phyloP scores from a whole-genome alignment of 1,140 invertebrate species.

The Uloborus diversus region DNA sequence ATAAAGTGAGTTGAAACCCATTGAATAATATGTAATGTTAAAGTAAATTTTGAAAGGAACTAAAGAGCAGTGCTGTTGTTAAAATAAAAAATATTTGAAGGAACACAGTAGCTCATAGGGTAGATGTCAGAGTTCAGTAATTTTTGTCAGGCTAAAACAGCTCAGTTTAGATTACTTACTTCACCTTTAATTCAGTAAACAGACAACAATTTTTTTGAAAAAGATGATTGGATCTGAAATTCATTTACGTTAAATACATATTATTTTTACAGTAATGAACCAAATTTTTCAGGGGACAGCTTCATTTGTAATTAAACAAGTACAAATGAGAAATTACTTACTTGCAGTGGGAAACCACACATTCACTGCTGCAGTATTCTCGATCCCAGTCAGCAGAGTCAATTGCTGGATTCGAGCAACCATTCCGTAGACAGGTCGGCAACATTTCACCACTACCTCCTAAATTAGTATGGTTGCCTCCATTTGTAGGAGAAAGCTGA shows the following conservation, averaged over 20 bases:
- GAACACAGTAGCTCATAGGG: too few species aligned
- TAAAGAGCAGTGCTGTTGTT: too few species aligned
- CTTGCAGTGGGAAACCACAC: slow-evolving; percentile 94
- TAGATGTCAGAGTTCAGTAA: too few species aligned
- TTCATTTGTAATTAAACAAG: slow-evolving; percentile 10
- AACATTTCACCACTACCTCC: slow-evolving; percentile 17
- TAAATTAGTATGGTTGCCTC: slow-evolving; percentile 32
- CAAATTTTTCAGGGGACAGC: slow-evolving; percentile 22
- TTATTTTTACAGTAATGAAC: slow-evolving; percentile 16
- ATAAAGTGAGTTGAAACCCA: too few species aligned
- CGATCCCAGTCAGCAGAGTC: slow-evolving; percentile 95
- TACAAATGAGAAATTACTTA: slow-evolving; percentile 57
- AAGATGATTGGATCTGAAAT: not conserved
- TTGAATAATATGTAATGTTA: too few species aligned
- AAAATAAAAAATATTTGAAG: too few species aligned
- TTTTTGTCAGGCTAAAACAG: not conserved
- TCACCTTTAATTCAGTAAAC: not conserved
- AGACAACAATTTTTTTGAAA: not conserved
- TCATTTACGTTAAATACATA: not conserved
- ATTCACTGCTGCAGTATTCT: slow-evolving; percentile 97
- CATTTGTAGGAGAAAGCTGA: slow-evolving; percentile 30
- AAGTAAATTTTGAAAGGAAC: too few species aligned
- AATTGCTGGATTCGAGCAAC: slow-evolving; percentile 89
- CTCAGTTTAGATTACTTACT: not conserved
- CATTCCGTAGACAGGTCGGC: slow-evolving; percentile 79